A percentile compares a stretch with the other conserved stretches of the same genome.
These are phyloP conservation scores for Nemotelus pantherinus DNA, from an alignment of 2,888 invertebrate genomes.

Conservation along the genomic window DNA sequence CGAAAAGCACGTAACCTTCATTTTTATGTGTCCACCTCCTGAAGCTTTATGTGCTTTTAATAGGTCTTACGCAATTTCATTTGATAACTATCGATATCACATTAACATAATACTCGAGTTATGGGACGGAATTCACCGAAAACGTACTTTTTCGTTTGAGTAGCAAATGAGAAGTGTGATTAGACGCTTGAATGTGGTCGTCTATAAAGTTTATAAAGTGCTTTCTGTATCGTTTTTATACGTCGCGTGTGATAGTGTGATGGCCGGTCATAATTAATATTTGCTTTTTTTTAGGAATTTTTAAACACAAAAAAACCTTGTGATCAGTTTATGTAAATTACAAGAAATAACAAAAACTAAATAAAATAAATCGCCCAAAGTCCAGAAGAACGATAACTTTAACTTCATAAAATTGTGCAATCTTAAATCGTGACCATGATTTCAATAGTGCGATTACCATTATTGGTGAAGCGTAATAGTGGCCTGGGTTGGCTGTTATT, in stretches of 20 bases:
- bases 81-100: conserved; percentile 6
- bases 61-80: neutral
- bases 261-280: no score
- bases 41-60: conserved; percentile 21
- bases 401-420: neutral
- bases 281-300: no score
- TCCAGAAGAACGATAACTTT: no score
- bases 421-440: conserved; percentile 33
- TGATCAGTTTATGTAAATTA: no score
- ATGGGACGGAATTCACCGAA: neutral
- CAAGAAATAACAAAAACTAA: no score
- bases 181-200: neutral
- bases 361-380: no score
- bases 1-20: conserved; percentile 8
- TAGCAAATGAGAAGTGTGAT: conserved; percentile 11
- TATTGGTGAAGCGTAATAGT: neutral
- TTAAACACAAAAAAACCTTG: no score
- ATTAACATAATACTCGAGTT: neutral
- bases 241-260: no score
- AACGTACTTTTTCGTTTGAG: neutral
- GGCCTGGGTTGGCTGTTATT: neutral
- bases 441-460: neutral
- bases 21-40: neutral
- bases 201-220: no score
- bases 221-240: no score